Conservation (phyloP, 2,113 vertebrate genomes). For the Saguinus imperator region DNA sequence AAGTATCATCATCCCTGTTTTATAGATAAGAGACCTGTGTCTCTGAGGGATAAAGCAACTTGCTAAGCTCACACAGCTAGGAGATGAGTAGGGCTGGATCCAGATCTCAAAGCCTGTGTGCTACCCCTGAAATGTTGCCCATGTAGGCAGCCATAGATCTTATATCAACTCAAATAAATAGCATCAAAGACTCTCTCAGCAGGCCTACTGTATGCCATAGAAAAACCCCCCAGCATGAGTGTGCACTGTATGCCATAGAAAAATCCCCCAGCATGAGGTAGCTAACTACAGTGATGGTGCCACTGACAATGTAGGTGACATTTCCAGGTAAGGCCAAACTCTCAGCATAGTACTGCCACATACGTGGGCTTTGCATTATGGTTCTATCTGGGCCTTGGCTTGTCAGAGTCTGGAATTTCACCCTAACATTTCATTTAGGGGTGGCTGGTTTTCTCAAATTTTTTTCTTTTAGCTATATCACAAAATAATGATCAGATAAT, state of each 20-base stretch:
- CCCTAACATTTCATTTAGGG: background rate
- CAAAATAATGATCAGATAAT: constrained; percentile 12
- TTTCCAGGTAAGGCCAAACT: background rate
- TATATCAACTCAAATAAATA: background rate
- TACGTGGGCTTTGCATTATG: too few relatives aligned
- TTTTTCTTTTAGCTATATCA: background rate
- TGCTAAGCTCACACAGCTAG: background rate
- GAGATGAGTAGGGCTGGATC: background rate
- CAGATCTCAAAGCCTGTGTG: background rate
- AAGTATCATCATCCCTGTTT: background rate
- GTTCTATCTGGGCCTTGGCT: background rate
- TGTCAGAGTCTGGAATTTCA: background rate
- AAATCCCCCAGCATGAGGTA: too few relatives aligned
- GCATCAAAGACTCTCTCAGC: background rate
- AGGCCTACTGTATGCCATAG: background rate
- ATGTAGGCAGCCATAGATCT: background rate
- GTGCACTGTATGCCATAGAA: background rate
- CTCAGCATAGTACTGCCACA: rapidly evolving
- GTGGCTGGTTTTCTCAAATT: background rate
- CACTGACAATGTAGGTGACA: background rate
- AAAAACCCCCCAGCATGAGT: background rate
- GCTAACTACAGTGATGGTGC: background rate
- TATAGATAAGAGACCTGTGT: background rate
- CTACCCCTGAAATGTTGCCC: background rate
- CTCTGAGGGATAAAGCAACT: background rate